phyloP scores from a whole-genome alignment of 1,140 invertebrate species.

The Cherax quadricarinatus region DNA sequence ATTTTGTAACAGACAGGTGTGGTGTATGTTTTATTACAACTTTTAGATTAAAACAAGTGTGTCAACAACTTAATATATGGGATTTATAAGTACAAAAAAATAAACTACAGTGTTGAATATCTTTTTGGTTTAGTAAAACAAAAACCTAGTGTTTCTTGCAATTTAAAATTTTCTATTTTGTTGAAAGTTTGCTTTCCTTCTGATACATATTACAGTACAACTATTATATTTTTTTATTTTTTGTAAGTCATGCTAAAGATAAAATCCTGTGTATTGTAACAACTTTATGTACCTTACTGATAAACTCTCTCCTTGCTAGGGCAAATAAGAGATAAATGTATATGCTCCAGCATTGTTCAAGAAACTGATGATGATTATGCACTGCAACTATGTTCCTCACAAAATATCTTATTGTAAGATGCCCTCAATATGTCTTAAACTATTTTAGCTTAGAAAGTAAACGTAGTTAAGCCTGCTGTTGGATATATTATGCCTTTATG shows the following conservation, averaged over 20 bases:
- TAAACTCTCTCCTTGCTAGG: too few species aligned
- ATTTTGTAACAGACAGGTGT: background rate
- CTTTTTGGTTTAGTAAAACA: background rate
- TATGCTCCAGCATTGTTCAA: background rate
- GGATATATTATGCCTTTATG: background rate
- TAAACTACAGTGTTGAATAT: background rate
- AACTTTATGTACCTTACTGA: too few species aligned
- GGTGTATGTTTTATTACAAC: background rate
- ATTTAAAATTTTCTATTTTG: background rate
- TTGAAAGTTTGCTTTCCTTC: background rate
- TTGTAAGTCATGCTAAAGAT: too few species aligned
- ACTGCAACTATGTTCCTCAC: background rate
- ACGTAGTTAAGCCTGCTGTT: background rate
- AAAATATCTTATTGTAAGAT: background rate
- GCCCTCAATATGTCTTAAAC: background rate
- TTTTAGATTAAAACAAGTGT: background rate
- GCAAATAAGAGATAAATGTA: background rate
- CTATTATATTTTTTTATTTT: too few species aligned
- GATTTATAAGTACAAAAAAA: background rate
- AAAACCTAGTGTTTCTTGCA: background rate
- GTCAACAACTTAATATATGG: background rate
- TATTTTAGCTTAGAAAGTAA: background rate
- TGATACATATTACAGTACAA: too few species aligned
- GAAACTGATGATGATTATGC: background rate
- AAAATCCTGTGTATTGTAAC: too few species aligned